Percentiles rank a stretch among this genome's conserved stretches.
These are phyloP conservation scores for Calliphora vomitoria DNA, from an alignment of 2,888 invertebrate genomes.

Conservation along the genomic window DNA sequence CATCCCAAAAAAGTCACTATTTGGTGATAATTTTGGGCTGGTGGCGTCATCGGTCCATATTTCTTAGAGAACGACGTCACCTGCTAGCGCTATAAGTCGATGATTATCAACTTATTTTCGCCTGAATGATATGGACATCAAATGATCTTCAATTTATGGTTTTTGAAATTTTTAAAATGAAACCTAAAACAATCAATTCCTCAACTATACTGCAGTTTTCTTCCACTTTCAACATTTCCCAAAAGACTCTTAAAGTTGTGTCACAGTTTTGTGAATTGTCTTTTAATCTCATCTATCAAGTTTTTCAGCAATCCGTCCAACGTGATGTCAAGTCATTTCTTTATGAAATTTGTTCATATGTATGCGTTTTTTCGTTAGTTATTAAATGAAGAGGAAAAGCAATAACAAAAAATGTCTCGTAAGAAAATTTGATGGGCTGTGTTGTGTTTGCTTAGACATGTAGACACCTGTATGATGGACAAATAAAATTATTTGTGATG, in stretches of 20 bases:
- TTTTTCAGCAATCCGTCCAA: conserved; percentile 32
- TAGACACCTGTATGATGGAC: conserved; percentile 61
- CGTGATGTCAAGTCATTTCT: conserved; percentile 7
- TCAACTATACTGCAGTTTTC: neutral
- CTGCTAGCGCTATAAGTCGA: no score
- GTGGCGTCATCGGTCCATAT: no score
- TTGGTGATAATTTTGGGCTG: no score
- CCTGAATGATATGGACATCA: no score
- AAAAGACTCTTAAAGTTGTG: conserved; percentile 33
- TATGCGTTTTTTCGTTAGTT: neutral
- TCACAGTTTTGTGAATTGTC: conserved; percentile 33
- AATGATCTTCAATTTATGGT: no score
- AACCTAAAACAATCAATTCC: neutral
- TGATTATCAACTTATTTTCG: no score
- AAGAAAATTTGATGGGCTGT: conserved; percentile 34
- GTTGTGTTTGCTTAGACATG: conserved; percentile 61
- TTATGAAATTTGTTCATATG: neutral
- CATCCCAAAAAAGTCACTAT: no score
- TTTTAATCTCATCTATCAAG: conserved; percentile 44
- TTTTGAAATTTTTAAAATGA: no score
- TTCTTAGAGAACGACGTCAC: no score
- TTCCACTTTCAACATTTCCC: neutral
- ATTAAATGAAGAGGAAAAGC: conserved; percentile 36
- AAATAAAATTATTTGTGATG: conserved; percentile 9
- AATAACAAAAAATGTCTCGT: conserved; percentile 45